A percentile compares a stretch with the other conserved stretches of the same genome.
phyloP scores from a whole-genome alignment of 2,888 invertebrate genomes.

The Callinectes sapidus region DNA sequence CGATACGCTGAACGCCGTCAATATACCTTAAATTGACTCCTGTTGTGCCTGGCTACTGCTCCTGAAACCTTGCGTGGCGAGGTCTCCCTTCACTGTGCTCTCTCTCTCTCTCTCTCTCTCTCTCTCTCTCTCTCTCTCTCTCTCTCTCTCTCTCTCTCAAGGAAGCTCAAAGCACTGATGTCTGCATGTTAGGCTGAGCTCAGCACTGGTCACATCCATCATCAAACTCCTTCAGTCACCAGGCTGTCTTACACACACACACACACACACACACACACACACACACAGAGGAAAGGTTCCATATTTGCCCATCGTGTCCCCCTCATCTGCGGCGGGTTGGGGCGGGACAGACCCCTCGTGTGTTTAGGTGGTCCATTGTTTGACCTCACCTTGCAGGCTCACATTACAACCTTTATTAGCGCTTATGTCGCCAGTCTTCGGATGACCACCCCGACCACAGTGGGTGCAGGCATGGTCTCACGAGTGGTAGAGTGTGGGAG shows the following conservation, averaged over 20 bases:
- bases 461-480: not conserved
- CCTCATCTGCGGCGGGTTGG: not conserved
- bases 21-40: not conserved
- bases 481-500: constrained; percentile 9
- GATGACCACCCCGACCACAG: not conserved
- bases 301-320: not conserved
- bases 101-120: too few relatives aligned
- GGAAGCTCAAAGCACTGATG: not conserved
- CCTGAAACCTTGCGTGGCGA: not conserved
- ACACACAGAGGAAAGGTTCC: constrained; percentile 17
- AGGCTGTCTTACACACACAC: constrained; percentile 1
- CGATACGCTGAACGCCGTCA: not conserved
- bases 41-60: not conserved
- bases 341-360: not conserved
- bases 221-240: not conserved
- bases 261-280: constrained; percentile 16
- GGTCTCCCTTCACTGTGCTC: not conserved
- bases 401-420: constrained; percentile 45
- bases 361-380: constrained; percentile 46
- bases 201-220: not conserved
- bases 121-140: constrained; percentile 7
- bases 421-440: constrained; percentile 36
- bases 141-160: constrained; percentile 39
- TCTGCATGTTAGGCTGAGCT: not conserved
- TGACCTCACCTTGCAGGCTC: constrained; percentile 40